Conservation (phyloP, 2,888 invertebrate species). For the Chrysolina americana region DNA sequence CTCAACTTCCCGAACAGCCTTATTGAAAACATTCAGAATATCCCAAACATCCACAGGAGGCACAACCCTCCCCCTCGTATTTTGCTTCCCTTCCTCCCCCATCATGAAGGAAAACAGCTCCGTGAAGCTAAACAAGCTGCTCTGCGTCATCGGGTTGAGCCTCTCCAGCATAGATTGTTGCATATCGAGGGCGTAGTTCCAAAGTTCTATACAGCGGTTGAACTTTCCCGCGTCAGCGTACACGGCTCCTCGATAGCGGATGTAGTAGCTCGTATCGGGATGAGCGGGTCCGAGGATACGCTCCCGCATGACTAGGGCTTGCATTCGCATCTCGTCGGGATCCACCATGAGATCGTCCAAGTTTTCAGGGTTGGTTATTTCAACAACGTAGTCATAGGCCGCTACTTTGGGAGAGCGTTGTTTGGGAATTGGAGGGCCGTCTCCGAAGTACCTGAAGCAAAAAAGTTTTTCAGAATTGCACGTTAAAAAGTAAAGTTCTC, state of each 20-base stretch:
- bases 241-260: constrained; percentile 80
- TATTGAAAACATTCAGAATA: constrained; percentile 85
- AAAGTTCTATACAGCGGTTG: constrained; percentile 91
- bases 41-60: constrained; percentile 87
- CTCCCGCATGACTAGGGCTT: constrained; percentile 91
- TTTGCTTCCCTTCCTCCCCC: constrained; percentile 84
- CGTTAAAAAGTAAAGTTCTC: no score
- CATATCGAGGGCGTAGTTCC: constrained; percentile 98
- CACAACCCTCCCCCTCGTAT: constrained; percentile 69
- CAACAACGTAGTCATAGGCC: constrained; percentile 91
- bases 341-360: constrained; percentile 91
- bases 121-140: constrained; percentile 93
- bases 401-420: constrained; percentile 79
- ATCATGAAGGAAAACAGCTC: constrained; percentile 96
- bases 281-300: constrained; percentile 92
- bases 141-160: constrained; percentile 94
- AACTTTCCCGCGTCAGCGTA: constrained; percentile 96
- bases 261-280: constrained; percentile 97
- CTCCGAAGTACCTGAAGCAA: constrained; percentile 64
- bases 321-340: constrained; percentile 98
- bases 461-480: no score
- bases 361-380: constrained; percentile 84
- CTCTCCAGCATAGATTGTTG: constrained; percentile 94
- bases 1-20: constrained; percentile 84
- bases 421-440: constrained; percentile 81